A percentile compares a stretch with the other conserved stretches of the same genome.
phyloP scores from a whole-genome alignment of 1,140 invertebrate genomes.

The Coenobita brevimanus region DNA sequence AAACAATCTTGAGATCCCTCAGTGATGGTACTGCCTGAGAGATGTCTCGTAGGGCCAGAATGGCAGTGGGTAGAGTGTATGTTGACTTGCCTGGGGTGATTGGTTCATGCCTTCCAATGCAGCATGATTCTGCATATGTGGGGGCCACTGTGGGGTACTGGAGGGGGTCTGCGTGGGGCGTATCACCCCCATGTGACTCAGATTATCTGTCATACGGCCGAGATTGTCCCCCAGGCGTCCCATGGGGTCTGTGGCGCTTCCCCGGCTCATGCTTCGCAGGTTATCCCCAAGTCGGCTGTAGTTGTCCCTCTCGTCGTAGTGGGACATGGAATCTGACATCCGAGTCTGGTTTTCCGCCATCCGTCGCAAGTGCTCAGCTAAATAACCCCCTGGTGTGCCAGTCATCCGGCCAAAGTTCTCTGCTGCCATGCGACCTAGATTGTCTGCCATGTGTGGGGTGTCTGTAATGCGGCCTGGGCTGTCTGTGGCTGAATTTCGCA shows the following conservation, averaged over 20 bases:
- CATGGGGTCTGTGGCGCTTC: conserved; percentile 66
- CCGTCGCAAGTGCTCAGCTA: conserved; percentile 65
- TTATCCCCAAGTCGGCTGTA: conserved; percentile 66
- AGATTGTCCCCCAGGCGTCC: conserved; percentile 67
- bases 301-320: conserved; percentile 68
- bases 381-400: conserved; percentile 64
- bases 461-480: conserved; percentile 63
- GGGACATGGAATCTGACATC: conserved; percentile 67
- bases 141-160: conserved; percentile 69
- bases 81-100: conserved; percentile 63
- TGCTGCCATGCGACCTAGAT: conserved; percentile 66
- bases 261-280: conserved; percentile 67
- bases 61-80: conserved; percentile 67
- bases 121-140: conserved; percentile 69
- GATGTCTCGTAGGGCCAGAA: conserved; percentile 69
- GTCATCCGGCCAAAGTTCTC: conserved; percentile 69
- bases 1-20: too few relatives aligned
- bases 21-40: conserved; percentile 68
- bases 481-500: conserved; percentile 61
- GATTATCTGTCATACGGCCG: conserved; percentile 55
- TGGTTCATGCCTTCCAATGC: conserved; percentile 69
- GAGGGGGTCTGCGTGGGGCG: conserved; percentile 68
- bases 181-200: conserved; percentile 69
- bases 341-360: conserved; percentile 69
- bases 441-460: conserved; percentile 67